phyloP scores from a whole-genome alignment of 2,113 vertebrate species.

The Phoenicopterus ruber region DNA sequence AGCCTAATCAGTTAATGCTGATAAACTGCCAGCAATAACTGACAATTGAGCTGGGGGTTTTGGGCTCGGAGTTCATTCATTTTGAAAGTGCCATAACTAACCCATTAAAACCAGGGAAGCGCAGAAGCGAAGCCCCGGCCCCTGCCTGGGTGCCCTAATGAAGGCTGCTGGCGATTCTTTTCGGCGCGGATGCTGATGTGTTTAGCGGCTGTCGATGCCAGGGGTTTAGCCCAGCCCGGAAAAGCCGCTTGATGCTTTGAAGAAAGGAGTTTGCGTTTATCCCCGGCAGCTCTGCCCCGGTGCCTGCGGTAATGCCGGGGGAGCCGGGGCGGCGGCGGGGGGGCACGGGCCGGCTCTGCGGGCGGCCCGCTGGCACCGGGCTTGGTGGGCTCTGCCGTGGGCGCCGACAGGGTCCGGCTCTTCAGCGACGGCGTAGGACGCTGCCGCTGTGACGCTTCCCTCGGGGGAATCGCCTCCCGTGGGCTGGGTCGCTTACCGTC shows the following conservation, averaged over 20 bases:
- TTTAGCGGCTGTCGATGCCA: constrained; percentile 26
- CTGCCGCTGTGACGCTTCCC: not conserved
- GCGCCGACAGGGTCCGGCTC: not conserved
- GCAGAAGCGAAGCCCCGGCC: constrained; percentile 12
- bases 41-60: constrained; percentile 67
- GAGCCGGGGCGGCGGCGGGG: rapidly evolving
- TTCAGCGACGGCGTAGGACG: rapidly evolving
- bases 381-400: rapidly evolving
- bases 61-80: constrained; percentile 69
- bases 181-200: constrained; percentile 32
- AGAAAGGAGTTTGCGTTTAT: not conserved
- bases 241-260: not conserved
- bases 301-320: rapidly evolving
- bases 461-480: not conserved
- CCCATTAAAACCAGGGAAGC: constrained; percentile 26
- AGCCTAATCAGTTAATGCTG: constrained; percentile 79
- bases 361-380: not conserved
- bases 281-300: not conserved
- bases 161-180: constrained; percentile 30
- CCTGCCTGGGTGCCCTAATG: constrained; percentile 9
- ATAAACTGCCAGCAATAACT: constrained; percentile 82
- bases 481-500: rapidly evolving
- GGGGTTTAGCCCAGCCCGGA: not conserved
- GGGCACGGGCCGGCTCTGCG: rapidly evolving
- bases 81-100: constrained; percentile 64